Percentiles rank a stretch among this genome's conserved stretches.
These are phyloP conservation scores for Patella depressa DNA, from an alignment of 2,888 invertebrate genomes.

Conservation along the genomic window DNA sequence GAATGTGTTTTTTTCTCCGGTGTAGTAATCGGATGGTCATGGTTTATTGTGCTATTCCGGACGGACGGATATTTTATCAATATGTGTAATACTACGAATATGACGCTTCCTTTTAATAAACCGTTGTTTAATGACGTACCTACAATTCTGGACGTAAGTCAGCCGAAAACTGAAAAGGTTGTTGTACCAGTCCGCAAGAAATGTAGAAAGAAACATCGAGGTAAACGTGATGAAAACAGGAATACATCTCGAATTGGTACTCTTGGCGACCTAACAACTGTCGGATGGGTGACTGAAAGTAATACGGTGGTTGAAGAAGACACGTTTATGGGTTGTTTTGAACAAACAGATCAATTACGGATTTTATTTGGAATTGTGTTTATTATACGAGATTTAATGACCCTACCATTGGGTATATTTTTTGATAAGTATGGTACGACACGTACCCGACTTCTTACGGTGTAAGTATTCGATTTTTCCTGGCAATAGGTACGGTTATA, in stretches of 20 bases:
- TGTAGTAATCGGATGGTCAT: slow-evolving; percentile 58
- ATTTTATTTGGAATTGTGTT: slow-evolving; percentile 44
- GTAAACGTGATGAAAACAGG: slow-evolving; percentile 4
- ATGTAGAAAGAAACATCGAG: background rate
- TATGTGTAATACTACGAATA: slow-evolving; percentile 41
- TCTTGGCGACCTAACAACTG: background rate
- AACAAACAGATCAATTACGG: slow-evolving; percentile 42
- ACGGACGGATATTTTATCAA: slow-evolving; percentile 51
- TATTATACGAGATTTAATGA: slow-evolving; percentile 45
- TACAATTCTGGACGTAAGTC: no score
- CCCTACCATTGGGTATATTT: slow-evolving; percentile 52
- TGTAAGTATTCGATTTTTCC: slow-evolving; percentile 43
- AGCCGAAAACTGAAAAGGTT: no score
- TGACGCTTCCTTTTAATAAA: background rate
- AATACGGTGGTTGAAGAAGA: background rate
- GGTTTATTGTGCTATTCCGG: slow-evolving; percentile 48
- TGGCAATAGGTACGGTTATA: slow-evolving; percentile 13
- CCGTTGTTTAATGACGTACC: no score
- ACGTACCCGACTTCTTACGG: slow-evolving; percentile 51
- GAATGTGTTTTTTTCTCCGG: slow-evolving; percentile 60
- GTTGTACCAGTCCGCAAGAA: no score
- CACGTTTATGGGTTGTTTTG: slow-evolving; percentile 33
- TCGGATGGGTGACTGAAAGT: slow-evolving; percentile 18
- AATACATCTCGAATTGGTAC: background rate
- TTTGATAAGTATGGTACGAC: slow-evolving; percentile 58